Evolutionary conservation across 2,113 vertebrate genomes (phyloP).

Genomic region (Coptodon rendalli): DNA sequence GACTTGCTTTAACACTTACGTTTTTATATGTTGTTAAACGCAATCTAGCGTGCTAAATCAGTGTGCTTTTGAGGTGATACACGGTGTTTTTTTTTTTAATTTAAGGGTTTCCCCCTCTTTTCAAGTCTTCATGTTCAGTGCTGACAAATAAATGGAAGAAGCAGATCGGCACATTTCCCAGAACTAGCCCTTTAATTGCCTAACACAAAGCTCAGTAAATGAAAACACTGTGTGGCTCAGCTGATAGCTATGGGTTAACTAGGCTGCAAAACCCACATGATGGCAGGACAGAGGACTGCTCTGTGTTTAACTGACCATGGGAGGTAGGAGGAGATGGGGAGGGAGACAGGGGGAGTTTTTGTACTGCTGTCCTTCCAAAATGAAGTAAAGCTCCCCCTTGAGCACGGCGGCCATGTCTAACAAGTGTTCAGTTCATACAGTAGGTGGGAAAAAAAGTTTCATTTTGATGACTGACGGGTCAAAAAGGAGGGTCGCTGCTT

Average conservation of each 20-base stretch:
- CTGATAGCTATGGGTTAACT: constrained; percentile 33
- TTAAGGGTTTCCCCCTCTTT: not conserved
- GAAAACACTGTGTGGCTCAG: constrained; percentile 6
- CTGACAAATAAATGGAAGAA: not conserved
- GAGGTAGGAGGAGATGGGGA: constrained; percentile 31
- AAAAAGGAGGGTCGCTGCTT: not conserved
- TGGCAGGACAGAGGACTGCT: constrained; percentile 38
- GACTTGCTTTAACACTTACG: not conserved
- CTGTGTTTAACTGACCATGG: constrained; percentile 39
- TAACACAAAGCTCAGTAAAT: not conserved
- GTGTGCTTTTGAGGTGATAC: not conserved
- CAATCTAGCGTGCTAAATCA: not conserved
- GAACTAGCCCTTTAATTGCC: not conserved
- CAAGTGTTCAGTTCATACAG: not conserved
- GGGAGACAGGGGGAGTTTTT: constrained; percentile 33
- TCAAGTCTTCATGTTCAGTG: not conserved
- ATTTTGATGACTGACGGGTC: not conserved
- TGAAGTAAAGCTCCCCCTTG: not conserved
- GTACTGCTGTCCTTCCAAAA: not conserved
- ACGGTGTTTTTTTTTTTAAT: rapidly evolving
- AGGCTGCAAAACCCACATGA: constrained; percentile 39
- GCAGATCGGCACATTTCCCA: not conserved
- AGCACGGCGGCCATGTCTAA: not conserved
- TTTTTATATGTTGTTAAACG: not conserved
- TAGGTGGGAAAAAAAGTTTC: not conserved